Conservation (phyloP, 37 sponge, comb jelly and placozoan species). For the Axinella damicornis region DNA sequence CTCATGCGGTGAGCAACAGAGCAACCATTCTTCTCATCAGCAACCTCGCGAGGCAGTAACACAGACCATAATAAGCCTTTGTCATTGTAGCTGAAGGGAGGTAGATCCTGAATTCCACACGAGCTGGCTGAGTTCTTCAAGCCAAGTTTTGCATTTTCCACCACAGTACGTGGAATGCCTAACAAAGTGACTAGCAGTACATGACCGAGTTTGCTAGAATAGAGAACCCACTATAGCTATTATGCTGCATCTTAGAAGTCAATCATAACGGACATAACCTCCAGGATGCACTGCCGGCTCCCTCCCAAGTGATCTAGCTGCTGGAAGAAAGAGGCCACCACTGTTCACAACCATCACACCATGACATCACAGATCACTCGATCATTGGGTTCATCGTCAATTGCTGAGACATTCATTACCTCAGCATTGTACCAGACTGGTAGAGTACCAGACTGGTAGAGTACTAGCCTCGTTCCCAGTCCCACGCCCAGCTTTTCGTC, state of each 20-base stretch:
- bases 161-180: slow-evolving; percentile 58
- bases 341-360: slow-evolving; percentile 54
- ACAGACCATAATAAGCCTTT: slow-evolving; percentile 52
- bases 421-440: slow-evolving; percentile 80
- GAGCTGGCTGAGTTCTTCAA: slow-evolving; percentile 15
- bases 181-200: slow-evolving; percentile 51
- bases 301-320: slow-evolving; percentile 59
- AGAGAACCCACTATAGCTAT: slow-evolving; percentile 78
- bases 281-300: slow-evolving; percentile 76
- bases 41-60: slow-evolving; percentile 50
- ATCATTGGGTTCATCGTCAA: slow-evolving; percentile 86
- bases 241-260: slow-evolving; percentile 81
- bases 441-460: no score
- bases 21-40: slow-evolving; percentile 66
- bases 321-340: slow-evolving; percentile 76
- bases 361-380: slow-evolving; percentile 71
- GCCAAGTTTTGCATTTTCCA: slow-evolving; percentile 37
- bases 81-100: slow-evolving; percentile 40
- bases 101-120: not conserved
- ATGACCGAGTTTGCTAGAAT: slow-evolving; percentile 76
- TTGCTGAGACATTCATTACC: slow-evolving; percentile 61
- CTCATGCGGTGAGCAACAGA: slow-evolving; percentile 43
- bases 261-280: slow-evolving; percentile 53
- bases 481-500: no score
- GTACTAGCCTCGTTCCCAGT: no score